Evolutionary conservation across 2,888 invertebrate species (phyloP), one percentile per base, ranked within the genome.

Genomic region (Drosophila rellima): DNA sequence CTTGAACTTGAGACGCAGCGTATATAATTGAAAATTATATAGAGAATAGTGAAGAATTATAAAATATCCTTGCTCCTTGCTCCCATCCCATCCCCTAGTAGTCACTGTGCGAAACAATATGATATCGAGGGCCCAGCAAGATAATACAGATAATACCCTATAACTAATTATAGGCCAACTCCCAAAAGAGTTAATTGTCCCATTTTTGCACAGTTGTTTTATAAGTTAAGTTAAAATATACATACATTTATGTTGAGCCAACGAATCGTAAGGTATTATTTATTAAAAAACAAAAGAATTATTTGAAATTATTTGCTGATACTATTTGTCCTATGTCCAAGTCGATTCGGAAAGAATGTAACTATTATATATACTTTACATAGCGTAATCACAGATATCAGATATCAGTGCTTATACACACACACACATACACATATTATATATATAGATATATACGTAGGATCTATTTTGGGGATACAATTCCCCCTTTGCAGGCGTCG

Each of bases 21-120:
- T 78, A 87, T 89, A 87, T 89, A 84, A 89, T 89, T 89, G 57
- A 63, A 89, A 88, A 89, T 89, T 89, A 89, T 84, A 87, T 87
- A 86, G 59, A 65, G 52, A 51, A 37, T 51, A 51, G 51, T 51
- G 23, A 37, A 42, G 42, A 42, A 42, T 42, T 20, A 20, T 23
- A 44, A 56, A 44, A 56, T 35, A 35, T 23, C 44, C 44, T 40
- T 26, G 15, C 35, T n/a, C 6, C 2, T n/a, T n/a, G n/a, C 4
- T 37, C 33, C 33, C 11, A 13, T 2, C 5, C 29, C 29, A 15
- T 5, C n/a, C 18, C 40, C 39, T 18, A 33, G 20, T 11, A 59
- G 11, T 51, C 54, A 20, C 40, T 50, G 40, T 59, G 59, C 18
- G 50, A 40, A 17, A 37, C 11, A 13, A 51, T 15, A 2, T 17